Evolutionary conservation across 37 sponge, comb jelly and placozoan genomes (phyloP), one percentile per base, ranked within the genome.

Genomic region (Cliona cf. orientalis): DNA sequence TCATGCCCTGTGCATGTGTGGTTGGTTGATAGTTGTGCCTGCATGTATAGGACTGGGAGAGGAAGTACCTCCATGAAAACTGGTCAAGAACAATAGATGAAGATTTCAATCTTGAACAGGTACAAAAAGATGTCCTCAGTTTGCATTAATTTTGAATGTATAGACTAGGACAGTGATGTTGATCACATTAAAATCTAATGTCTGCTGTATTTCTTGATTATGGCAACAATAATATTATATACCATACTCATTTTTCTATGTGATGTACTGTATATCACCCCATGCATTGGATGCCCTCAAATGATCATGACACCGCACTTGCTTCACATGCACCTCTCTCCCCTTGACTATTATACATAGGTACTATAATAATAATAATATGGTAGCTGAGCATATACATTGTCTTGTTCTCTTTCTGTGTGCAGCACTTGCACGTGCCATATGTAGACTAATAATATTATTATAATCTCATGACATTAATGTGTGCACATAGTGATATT

Each of bases 11-110:
- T 74, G 31, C 17, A 17, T 49, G 55, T 19, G 28, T n/a, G 23
- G 23, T 62, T 7, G n/a, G 26, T 42, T 33, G 33, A 3, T 80
- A 0, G 21, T 19, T 71, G 5, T 43, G 3, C 39, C 19, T 14
- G 23, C 14, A 17, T 49, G 17, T 5, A 6, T 57, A 91, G 92
- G 95, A 94, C 38, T 94, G 95, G 95, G 91, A 94, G 63, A 66
- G 45, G 66, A 83, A 83, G 58, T 94, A 94, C 67, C 36, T 94
- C 14, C 95, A 94, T 65, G 80, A 82, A 45, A 91, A 94, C 66
- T 94, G 78, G 64, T 84, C 91, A 14, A 36, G 33, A 41, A 41
- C 56, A 17, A 41, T 87, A 31, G 65, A 82, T 5, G 74, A 74
- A n/a, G 78, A 89, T 58, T 64, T 25, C 39, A 46, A 37, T 17